A percentile compares a stretch with the other conserved stretches of the same genome.
phyloP scores from a whole-genome alignment of 2,888 invertebrate species.

The Caenorhabditis uteleia region DNA sequence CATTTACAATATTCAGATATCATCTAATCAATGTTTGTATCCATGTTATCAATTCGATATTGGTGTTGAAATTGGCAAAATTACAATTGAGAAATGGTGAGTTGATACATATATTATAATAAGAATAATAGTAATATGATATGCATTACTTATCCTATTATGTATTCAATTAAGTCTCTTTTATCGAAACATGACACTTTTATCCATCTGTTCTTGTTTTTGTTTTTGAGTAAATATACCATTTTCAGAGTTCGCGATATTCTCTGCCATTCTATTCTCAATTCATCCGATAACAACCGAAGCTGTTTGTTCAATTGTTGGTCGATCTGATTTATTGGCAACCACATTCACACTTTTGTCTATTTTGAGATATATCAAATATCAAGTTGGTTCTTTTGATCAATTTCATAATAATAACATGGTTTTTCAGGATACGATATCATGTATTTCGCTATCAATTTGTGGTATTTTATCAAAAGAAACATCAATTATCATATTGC shows the following conservation, averaged over 20 bases:
- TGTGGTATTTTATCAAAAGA: conserved; percentile 36
- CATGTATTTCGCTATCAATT: conserved; percentile 8
- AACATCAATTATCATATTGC: conserved; percentile 34
- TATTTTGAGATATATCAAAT: not conserved
- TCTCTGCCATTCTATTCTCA: conserved; percentile 85
- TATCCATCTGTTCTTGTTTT: not conserved
- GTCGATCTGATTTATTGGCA: conserved; percentile 89
- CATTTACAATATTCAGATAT: conserved; percentile 75
- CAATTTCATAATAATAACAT: not conserved
- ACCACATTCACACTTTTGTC: conserved; percentile 80
- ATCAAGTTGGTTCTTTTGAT: not conserved
- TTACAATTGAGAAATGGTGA: conserved; percentile 53
- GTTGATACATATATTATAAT: not conserved
- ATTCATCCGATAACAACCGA: conserved; percentile 95
- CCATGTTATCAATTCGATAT: conserved; percentile 83
- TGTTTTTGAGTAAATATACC: not conserved
- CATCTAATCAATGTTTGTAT: conserved; percentile 85
- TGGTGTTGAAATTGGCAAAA: conserved; percentile 82
- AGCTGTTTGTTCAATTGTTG: conserved; percentile 82
- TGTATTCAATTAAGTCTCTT: not conserved
- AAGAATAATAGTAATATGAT: conserved; percentile 11
- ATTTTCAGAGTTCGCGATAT: conserved; percentile 72
- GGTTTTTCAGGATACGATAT: not conserved
- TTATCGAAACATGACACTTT: too few relatives aligned
- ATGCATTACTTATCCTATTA: not conserved